Base-by-base conservation (phyloP, 2,113 vertebrate species). In the Platichthys stellatus region DNA sequence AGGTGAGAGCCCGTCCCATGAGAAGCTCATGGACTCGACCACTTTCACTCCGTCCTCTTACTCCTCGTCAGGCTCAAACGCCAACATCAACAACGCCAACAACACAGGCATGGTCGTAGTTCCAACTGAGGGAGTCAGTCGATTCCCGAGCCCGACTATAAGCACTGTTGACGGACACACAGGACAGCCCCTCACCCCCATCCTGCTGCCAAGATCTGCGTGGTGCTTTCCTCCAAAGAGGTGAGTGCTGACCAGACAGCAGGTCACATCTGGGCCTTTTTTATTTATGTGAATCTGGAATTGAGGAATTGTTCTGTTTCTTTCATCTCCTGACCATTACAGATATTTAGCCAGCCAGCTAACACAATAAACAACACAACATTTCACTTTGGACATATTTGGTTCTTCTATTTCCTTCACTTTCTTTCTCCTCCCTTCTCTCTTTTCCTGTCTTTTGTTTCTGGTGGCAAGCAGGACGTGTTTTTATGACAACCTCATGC, bases 41-140 rank as follows among this genome's bases (percentile, higher is more conserved):
- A 98, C 97, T 17, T 98, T 99, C 93, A 97, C 97, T n/a, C 97
- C 97, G 78, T 98, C 97, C 92, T 98, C 97, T 79, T 98, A 98
- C 89, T 99, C 97, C 1, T 98, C 97, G 62, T 97, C 97, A 2
- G 97, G 97, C 77, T 99, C 98, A 86, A 99, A 99, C 2, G 97
- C 97, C 93, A 99, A 99, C 94, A 97, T 99, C 91, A 99, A 99
- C 94, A 99, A 99, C 0, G 98, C 98, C 93, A 99, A 99, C 94
- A 99, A 99, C 93, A 99, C 97, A 0, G 95, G 95, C 88, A 92
- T 99, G 84, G 95, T 70, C 0, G 89, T 86, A 17, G 89, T 89
- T 38, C 14, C 58, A 1, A 54, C 81, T 45, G 87, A 84, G 80
- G 89, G 90, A 13, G 51, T 74, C 87, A 88, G 85, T 69, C 95